These are phyloP conservation scores for Polypterus senegalus DNA, from an alignment of 2,113 vertebrate genomes.

Conservation along the genomic window DNA sequence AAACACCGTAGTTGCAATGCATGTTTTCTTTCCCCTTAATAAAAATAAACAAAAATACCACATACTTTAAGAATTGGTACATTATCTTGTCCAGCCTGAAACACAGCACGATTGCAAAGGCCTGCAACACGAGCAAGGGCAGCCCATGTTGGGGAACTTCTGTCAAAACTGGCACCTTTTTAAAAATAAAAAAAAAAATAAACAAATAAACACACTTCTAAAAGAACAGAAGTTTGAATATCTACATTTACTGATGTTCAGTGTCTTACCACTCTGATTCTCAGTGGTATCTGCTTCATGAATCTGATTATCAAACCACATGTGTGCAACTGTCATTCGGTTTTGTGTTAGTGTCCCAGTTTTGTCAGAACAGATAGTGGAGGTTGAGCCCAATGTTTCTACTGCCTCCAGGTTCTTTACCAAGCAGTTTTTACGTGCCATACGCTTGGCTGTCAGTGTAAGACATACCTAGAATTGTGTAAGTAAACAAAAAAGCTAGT, in stretches of 20 bases:
- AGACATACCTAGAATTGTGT: conserved; percentile 43
- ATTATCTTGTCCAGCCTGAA: conserved; percentile 61
- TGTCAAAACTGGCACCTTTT: conserved; percentile 61
- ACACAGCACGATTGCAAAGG: conserved; percentile 63
- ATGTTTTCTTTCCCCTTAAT: too few relatives aligned
- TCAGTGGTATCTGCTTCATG: conserved; percentile 66
- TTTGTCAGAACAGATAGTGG: conserved; percentile 66
- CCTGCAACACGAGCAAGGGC: conserved; percentile 57
- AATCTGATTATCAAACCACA: conserved; percentile 74
- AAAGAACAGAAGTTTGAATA: too few relatives aligned
- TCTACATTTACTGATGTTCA: too few relatives aligned
- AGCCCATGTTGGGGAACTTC: conserved; percentile 52
- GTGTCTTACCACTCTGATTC: conserved; percentile 56
- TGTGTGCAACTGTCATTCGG: conserved; percentile 64
- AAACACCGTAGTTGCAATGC: too few relatives aligned
- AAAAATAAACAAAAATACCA: neutral
- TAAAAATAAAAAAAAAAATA: neutral
- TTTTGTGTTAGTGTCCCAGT: conserved; percentile 67
- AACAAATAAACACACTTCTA: too few relatives aligned
- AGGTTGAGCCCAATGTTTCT: conserved; percentile 63
- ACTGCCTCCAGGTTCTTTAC: conserved; percentile 66
- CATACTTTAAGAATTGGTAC: conserved; percentile 60
- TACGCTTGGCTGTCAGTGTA: conserved; percentile 63
- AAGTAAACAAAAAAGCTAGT: too few relatives aligned
- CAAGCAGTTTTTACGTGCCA: conserved; percentile 65